Base-by-base conservation (phyloP, 2,797 vertebrate species). In the Melanitta fusca region DNA sequence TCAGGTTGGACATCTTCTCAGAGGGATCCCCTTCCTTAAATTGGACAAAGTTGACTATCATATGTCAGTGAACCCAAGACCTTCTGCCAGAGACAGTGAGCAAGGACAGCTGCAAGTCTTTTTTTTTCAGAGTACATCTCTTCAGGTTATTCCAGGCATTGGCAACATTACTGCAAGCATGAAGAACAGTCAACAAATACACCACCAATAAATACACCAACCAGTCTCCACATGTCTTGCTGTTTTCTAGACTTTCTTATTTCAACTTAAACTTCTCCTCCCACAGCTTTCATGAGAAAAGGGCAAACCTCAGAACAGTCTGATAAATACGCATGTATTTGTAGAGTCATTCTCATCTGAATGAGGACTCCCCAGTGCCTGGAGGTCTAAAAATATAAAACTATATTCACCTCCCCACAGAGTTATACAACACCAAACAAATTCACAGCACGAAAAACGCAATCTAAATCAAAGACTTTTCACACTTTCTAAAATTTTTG, bases 1-100 rank as follows among this genome's bases (percentile, higher is more conserved):
- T 84, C 49, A 78, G 36, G 61, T 57, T 68, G 49, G 54, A 91
- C 75, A 73, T 80, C 57, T 93, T 91, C 89, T 90, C 53, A 70
- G 51, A 88, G 45, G 78, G 11, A 70, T 53, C 2, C 25, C 3
- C 62, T 88, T 27, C 22, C 32, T 88, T 53, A 70, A 87, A 74
- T 1, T 82, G 45, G 30, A 69, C 34, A 53, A 92, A 87, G 62
- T 58, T 74, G 25, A 57, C 16, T 80, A 64, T 69, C 61, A 45
- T 22, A n/a, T 54, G 39, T 47, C 68, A 80, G 12, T 22, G 72
- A 83, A 91, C 74, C 13, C 32, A 82, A 49, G 34, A 85, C 18
- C 75, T 95, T 90, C 49, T 82, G 32, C 28, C 61, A 82, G 91
- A 85, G 19, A 16, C 77, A 80, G n/a, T 71, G 32, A 87, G 10